Base-by-base conservation (phyloP, 2,888 invertebrate species). In the Amphipyra berbera region DNA sequence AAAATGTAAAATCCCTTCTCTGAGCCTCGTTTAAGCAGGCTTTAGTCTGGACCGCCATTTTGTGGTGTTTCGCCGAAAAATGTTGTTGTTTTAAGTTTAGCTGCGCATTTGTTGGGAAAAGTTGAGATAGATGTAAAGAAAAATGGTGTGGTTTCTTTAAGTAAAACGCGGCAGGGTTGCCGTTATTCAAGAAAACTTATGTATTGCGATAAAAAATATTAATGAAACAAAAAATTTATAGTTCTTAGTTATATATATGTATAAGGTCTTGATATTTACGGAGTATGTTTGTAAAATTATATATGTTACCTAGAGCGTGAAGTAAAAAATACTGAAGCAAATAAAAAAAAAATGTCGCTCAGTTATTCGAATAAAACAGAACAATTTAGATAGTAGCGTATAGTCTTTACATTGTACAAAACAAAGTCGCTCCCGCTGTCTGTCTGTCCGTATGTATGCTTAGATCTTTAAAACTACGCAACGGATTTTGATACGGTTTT, bases 11-110 rank as follows among this genome's bases (percentile, higher is more conserved):
- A 33, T 21, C n/a, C n/a, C 41, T 57, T 55, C 10, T 56, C 15
- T 33, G 30, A 40, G 30, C 30, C 10, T 44, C 37, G 27, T 70
- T 45, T 54, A 47, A 38, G 44, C 40, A 12, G 45, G 49, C 12
- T 68, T 52, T 45, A 38, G 44, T 53, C 1, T 8, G 14, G 21
- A 21, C n/a, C n/a, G n/a, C n/a, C 49, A 50, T 59, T 54, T 54
- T 60, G 53, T 10, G 21, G 21, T 13, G 8, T 35, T 14, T 10
- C 33, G 7, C 8, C 33, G 33, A 44, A 45, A 40, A 15, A 2
- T 38, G 5, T 14, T 49, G 35, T 56, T 61, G 41, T 57, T 62
- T 54, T 54, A 30, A 30, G 21, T 45, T 35, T 4, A 44, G 13
- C 9, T 13, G 52, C 3, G 0, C 1, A 45, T 52, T 48, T 38